These are phyloP conservation scores for Castor canadensis DNA, from an alignment of 2,113 vertebrate genomes.

Conservation along the genomic window DNA sequence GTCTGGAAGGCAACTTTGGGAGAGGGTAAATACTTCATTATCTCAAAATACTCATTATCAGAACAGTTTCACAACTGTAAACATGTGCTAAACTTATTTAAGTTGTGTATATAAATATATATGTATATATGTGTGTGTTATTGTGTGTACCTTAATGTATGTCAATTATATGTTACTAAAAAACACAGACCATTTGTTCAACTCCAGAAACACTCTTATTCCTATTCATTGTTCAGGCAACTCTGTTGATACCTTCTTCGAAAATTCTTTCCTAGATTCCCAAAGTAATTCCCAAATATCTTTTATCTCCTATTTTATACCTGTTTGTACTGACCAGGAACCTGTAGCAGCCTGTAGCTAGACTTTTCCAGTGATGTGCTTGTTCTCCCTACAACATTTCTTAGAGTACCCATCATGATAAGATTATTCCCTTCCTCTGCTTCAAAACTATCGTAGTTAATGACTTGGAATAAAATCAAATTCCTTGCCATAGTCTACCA, in stretches of 20 bases:
- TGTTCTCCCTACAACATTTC: not conserved
- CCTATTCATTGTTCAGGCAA: not conserved
- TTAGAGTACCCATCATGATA: too few species aligned
- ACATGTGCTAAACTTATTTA: too few species aligned
- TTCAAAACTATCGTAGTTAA: not conserved
- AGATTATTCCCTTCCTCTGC: not conserved
- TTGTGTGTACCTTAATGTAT: not conserved
- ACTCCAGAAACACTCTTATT: not conserved
- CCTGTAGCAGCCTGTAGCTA: not conserved
- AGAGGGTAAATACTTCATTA: too few species aligned
- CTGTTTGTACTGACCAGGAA: not conserved
- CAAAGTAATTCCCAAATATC: not conserved
- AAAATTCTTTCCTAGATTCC: not conserved
- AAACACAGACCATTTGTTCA: not conserved
- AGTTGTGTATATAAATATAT: not conserved
- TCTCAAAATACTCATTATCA: too few species aligned
- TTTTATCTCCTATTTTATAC: not conserved
- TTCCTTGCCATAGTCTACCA: not conserved
- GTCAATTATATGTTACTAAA: not conserved
- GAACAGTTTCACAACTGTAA: too few species aligned
- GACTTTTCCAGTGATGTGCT: not conserved
- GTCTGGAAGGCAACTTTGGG: too few species aligned
- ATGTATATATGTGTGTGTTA: not conserved
- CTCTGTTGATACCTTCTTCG: not conserved
- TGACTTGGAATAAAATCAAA: not conserved